A percentile compares a stretch with the other conserved stretches of the same genome.
Conservation (phyloP, 92 coral and sea anemone species). For the Porites divaricata region DNA sequence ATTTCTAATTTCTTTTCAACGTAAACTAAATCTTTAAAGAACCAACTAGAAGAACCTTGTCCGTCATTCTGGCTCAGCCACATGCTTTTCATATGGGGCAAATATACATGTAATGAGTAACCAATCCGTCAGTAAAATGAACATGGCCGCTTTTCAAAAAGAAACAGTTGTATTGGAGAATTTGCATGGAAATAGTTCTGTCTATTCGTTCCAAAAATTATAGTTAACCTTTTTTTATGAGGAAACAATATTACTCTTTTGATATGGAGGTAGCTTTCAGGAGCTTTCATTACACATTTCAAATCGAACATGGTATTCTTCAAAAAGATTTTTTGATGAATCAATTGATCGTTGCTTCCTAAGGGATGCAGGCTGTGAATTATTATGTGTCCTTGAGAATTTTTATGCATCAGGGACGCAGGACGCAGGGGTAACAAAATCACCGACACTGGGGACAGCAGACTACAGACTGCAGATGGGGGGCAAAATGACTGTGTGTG, state of each 20-base stretch:
- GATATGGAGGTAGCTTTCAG: background rate
- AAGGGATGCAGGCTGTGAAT: background rate
- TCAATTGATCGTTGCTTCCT: background rate
- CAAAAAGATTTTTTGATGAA: background rate
- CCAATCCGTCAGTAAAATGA: background rate
- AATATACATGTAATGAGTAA: conserved; percentile 2
- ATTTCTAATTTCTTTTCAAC: no score
- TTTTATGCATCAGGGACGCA: no score
- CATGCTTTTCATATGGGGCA: background rate
- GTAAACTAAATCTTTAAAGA: background rate
- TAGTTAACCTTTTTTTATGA: conserved; percentile 13
- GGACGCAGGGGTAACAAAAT: no score
- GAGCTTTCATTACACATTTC: no score
- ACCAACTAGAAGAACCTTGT: background rate
- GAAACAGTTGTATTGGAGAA: background rate
- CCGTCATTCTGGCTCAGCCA: background rate
- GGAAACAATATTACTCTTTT: conserved; percentile 4
- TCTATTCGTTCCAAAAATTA: background rate
- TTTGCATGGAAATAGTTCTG: background rate
- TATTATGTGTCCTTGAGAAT: background rate
- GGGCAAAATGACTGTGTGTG: no score
- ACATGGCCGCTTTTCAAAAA: conserved; percentile 2
- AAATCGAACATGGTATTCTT: background rate
- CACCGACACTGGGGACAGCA: no score
- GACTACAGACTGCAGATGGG: no score